These are phyloP conservation scores for Uropsilus gracilis DNA, from an alignment of 2,113 vertebrate genomes.

Conservation along the genomic window DNA sequence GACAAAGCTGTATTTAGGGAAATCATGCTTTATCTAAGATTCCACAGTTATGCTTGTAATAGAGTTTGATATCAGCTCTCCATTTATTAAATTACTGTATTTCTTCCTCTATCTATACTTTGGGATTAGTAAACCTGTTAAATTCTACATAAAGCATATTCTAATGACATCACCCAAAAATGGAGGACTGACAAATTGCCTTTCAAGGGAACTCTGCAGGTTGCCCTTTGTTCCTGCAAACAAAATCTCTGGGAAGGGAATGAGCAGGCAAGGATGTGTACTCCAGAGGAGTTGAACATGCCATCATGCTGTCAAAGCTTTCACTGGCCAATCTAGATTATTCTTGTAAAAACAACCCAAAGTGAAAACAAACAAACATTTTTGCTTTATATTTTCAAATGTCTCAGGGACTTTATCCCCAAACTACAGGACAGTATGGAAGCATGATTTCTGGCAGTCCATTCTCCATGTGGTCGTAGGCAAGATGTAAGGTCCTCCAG, in stretches of 20 bases:
- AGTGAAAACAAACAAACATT: not conserved
- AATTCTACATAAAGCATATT: not conserved
- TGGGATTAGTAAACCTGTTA: not conserved
- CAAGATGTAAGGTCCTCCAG: not conserved
- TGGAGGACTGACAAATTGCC: not conserved
- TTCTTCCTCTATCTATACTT: not conserved
- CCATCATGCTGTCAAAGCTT: not conserved
- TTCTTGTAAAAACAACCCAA: not conserved
- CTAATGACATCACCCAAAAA: not conserved
- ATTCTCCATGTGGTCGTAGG: not conserved
- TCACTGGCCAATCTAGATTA: not conserved
- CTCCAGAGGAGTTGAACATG: not conserved
- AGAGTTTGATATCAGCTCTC: not conserved
- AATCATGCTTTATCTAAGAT: not conserved
- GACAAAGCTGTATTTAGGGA: not conserved
- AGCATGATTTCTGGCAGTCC: not conserved
- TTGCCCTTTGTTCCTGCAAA: too few relatives aligned
- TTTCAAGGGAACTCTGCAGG: not conserved
- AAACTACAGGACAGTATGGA: not conserved
- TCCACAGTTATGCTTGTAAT: not conserved
- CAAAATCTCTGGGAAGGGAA: not conserved
- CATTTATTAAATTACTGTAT: not conserved
- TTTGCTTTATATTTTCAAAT: not conserved
- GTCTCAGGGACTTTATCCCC: not conserved
- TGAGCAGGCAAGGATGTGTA: rapidly evolving